phyloP scores from a whole-genome alignment of 2,888 invertebrate genomes.

The Galeruca laticollis region DNA sequence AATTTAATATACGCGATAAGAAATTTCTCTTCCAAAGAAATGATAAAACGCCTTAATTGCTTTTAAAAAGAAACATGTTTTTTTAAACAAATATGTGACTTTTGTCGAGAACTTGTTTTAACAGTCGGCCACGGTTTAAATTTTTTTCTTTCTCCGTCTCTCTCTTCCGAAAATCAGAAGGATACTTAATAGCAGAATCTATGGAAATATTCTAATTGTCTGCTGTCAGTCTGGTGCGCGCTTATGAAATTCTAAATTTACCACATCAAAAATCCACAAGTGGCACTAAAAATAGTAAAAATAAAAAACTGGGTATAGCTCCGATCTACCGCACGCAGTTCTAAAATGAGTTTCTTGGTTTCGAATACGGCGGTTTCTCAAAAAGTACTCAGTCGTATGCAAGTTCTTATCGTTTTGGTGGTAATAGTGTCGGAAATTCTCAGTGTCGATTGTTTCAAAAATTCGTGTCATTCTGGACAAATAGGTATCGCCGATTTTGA shows the following conservation, averaged over 20 bases:
- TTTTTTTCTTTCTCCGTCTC: conserved; percentile 20
- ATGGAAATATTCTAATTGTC: conserved; percentile 23
- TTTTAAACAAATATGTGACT: conserved; percentile 4
- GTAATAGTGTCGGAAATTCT: conserved; percentile 28
- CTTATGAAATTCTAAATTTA: conserved; percentile 32
- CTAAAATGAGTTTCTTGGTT: conserved; percentile 26
- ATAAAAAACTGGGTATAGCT: conserved; percentile 31
- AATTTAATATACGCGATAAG: conserved; percentile 4
- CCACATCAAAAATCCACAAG: conserved; percentile 34
- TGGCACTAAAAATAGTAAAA: conserved; percentile 38
- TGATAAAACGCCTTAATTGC: conserved; percentile 15
- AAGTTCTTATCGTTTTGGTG: conserved; percentile 29
- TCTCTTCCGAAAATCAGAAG: conserved; percentile 24
- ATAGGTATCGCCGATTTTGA: conserved; percentile 28
- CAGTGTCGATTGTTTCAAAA: conserved; percentile 28
- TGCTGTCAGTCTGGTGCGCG: conserved; percentile 30
- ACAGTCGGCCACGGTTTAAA: too few relatives aligned
- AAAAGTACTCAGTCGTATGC: conserved; percentile 20
- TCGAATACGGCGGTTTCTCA: conserved; percentile 16
- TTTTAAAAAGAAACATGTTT: conserved; percentile 12
- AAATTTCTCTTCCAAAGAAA: not conserved
- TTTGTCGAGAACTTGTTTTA: conserved; percentile 12
- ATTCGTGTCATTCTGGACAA: conserved; percentile 19
- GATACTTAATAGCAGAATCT: conserved; percentile 22
- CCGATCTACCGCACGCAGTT: conserved; percentile 20